Percentiles rank a stretch among this genome's conserved stretches.
Conservation (phyloP, 2,113 vertebrate species). For the Lucifuga dentata region DNA sequence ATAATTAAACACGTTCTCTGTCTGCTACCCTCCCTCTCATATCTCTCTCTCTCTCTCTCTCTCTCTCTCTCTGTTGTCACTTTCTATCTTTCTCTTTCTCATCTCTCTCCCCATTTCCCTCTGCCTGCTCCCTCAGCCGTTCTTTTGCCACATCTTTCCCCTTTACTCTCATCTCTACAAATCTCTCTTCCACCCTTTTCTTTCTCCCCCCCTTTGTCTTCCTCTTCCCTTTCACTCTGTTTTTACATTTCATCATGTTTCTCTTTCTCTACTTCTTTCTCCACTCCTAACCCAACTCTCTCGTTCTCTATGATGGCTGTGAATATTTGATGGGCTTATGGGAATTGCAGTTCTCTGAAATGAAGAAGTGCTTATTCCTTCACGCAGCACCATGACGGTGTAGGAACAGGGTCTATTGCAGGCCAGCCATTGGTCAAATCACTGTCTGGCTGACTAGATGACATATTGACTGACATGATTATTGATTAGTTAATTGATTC, state of each 20-base stretch:
- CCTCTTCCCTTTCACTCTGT: too few relatives aligned
- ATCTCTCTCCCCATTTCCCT: conserved; percentile 30
- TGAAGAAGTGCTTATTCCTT: conserved; percentile 14
- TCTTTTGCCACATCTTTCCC: conserved; percentile 34
- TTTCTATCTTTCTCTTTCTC: conserved; percentile 35
- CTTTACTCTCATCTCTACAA: conserved; percentile 13
- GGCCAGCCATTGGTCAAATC: not conserved
- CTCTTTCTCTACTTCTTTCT: not conserved
- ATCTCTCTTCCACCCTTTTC: not conserved
- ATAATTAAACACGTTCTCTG: conserved; percentile 79
- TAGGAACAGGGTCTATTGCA: not conserved
- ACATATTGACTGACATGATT: conserved; percentile 48
- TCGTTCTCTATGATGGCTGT: conserved; percentile 22
- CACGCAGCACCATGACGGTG: not conserved
- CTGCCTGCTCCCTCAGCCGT: conserved; percentile 14
- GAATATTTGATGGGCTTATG: conserved; percentile 64
- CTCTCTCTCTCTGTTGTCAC: not conserved
- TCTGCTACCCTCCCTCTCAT: conserved; percentile 43
- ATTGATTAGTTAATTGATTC: conserved; percentile 69
- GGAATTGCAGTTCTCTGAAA: conserved; percentile 33
- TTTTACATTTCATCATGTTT: conserved; percentile 12
- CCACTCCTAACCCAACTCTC: not conserved
- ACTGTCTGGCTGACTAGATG: conserved; percentile 9
- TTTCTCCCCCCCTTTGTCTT: not conserved
- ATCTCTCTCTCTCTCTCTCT: conserved; percentile 33